Conservation (phyloP, 2,797 vertebrate species). For the Amblyraja radiata region DNA sequence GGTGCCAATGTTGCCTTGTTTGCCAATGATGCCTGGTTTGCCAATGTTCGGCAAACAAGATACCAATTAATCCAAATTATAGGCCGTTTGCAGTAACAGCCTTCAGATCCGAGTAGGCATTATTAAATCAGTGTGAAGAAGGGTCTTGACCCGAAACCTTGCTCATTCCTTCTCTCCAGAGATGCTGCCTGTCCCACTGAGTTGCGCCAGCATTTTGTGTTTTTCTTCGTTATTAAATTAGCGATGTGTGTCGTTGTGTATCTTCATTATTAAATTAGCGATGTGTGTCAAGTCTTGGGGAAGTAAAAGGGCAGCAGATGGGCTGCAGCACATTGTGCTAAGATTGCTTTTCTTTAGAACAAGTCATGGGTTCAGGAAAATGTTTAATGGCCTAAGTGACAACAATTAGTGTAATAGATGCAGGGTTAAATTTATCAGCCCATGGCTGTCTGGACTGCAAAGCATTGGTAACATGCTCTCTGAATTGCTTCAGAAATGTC, state of each 20-base stretch:
- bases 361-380: neutral
- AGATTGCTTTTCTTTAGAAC: neutral
- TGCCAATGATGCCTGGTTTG: neutral
- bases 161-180: too few species aligned
- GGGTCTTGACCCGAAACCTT: too few species aligned
- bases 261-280: too few species aligned
- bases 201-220: too few species aligned
- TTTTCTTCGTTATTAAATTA: too few species aligned
- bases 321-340: too few species aligned
- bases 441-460: neutral
- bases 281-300: too few species aligned
- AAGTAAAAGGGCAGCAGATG: neutral
- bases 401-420: neutral
- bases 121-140: too few species aligned
- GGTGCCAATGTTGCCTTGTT: neutral
- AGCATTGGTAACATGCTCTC: neutral
- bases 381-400: neutral
- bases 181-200: too few species aligned
- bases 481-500: neutral
- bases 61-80: neutral
- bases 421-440: neutral
- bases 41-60: neutral
- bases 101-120: neutral
- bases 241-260: neutral
- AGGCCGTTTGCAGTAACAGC: neutral